Evolutionary conservation across 2,113 vertebrate species (phyloP).

Genomic region (Raja brachyura): DNA sequence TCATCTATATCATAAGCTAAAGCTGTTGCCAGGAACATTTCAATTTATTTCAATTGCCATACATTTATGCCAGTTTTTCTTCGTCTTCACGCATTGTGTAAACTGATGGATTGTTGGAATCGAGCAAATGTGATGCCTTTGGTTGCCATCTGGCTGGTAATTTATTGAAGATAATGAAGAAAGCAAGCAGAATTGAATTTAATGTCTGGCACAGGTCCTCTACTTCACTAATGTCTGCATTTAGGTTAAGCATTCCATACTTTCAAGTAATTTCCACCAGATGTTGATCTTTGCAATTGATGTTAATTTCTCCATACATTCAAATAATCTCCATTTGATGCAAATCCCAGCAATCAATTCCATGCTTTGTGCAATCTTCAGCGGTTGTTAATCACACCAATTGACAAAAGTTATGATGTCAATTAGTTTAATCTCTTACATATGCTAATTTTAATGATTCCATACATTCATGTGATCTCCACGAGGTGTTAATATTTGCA

Average conservation of each 20-base stretch:
- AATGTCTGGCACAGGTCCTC: background rate
- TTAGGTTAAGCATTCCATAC: background rate
- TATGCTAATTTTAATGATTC: background rate
- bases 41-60: background rate
- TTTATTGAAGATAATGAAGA: background rate
- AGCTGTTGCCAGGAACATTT: background rate
- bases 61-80: background rate
- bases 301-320: background rate
- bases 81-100: background rate
- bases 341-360: background rate
- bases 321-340: background rate
- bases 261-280: background rate
- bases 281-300: background rate
- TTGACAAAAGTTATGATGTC: background rate
- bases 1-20: background rate
- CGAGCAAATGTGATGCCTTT: background rate
- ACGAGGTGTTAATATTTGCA: no score
- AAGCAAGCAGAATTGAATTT: background rate
- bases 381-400: background rate
- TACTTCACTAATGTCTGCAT: background rate
- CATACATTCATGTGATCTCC: no score
- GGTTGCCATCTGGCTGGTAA: background rate
- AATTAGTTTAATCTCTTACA: background rate
- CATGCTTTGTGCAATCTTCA: background rate
- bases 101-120: background rate